Conservation (phyloP, 2,888 invertebrate species). For the Volucella inanis region DNA sequence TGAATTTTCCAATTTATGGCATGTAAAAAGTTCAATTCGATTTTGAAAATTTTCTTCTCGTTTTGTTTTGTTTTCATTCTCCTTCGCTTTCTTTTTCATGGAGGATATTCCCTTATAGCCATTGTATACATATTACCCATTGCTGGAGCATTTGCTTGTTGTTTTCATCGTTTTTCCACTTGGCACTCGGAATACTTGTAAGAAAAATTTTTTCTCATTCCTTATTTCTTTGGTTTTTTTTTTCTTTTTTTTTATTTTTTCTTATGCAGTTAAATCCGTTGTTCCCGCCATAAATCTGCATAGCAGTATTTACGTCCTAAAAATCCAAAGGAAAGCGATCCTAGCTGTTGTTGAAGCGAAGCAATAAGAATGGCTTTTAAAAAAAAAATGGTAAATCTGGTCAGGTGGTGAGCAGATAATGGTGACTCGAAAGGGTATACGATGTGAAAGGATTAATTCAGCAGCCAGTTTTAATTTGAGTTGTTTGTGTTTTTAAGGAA, state of each 20-base stretch:
- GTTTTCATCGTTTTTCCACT: constrained; percentile 33
- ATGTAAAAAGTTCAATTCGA: constrained; percentile 72
- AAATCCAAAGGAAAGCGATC: not conserved
- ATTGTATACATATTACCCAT: constrained; percentile 36
- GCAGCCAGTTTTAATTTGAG: too few species aligned
- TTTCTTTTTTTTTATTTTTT: not conserved
- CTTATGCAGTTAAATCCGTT: constrained; percentile 34
- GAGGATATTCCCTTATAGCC: constrained; percentile 43
- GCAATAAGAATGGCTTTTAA: constrained; percentile 19
- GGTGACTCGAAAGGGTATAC: not conserved
- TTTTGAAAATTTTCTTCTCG: constrained; percentile 54
- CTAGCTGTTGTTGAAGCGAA: not conserved
- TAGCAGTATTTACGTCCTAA: constrained; percentile 38
- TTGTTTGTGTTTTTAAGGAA: too few species aligned
- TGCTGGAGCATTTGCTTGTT: constrained; percentile 37
- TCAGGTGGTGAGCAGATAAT: not conserved
- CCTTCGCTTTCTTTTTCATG: not conserved
- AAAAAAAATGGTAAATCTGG: not conserved
- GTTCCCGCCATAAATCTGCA: constrained; percentile 54
- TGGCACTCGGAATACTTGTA: constrained; percentile 7
- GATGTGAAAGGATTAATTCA: too few species aligned
- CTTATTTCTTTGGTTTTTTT: too few species aligned
- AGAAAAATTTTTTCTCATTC: constrained; percentile 8
- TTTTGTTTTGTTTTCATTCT: constrained; percentile 22
- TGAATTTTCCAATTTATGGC: constrained; percentile 71